Conservation (phyloP, 1,140 invertebrate species). For the Brachystomella parvula region DNA sequence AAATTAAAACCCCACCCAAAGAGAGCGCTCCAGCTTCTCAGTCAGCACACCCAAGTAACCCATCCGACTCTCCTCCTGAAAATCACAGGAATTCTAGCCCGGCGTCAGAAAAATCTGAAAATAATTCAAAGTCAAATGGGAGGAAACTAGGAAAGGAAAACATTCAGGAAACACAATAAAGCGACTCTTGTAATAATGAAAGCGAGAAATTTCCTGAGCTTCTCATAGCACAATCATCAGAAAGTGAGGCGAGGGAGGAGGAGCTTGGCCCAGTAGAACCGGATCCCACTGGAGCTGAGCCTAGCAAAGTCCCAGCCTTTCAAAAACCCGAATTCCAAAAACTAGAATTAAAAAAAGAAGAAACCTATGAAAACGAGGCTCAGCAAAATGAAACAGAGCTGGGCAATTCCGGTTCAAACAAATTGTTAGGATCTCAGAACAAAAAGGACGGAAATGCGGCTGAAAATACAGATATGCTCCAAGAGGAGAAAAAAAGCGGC, state of each 20-base stretch:
- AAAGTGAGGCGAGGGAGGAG: conserved; percentile 30
- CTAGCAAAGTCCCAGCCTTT: not conserved
- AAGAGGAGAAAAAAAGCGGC: too few relatives aligned
- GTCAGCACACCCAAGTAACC: not conserved
- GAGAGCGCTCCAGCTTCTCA: not conserved
- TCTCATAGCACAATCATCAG: conserved; percentile 26
- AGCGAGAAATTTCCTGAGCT: conserved; percentile 32
- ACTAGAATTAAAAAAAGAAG: too few relatives aligned
- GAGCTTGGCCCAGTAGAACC: conserved; percentile 14
- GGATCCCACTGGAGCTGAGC: not conserved
- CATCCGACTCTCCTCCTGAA: not conserved
- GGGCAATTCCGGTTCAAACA: too few relatives aligned
- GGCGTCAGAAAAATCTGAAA: too few relatives aligned
- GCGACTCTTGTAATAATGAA: conserved; percentile 13
- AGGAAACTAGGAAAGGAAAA: too few relatives aligned
- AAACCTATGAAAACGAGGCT: not conserved
- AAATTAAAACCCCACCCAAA: too few relatives aligned
- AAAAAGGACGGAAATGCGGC: too few relatives aligned
- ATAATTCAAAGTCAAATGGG: too few relatives aligned
- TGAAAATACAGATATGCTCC: too few relatives aligned
- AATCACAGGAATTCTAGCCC: too few relatives aligned
- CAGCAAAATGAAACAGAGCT: not conserved
- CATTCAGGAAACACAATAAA: not conserved
- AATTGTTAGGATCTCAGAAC: too few relatives aligned
- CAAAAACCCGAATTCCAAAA: not conserved